phyloP scores from a whole-genome alignment of 2,888 invertebrate species.

The Adelognathus sp. region DNA sequence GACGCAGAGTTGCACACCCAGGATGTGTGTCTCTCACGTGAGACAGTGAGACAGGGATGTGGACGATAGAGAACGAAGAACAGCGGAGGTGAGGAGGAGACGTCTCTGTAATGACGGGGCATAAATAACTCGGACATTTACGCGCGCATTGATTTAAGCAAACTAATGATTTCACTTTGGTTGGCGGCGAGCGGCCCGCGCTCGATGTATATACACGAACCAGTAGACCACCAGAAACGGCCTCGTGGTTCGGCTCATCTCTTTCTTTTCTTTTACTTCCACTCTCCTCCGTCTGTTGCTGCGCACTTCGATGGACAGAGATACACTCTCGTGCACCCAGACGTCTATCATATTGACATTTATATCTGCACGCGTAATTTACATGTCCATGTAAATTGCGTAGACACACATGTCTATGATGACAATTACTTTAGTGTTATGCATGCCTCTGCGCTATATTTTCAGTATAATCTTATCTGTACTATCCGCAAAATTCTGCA shows the following conservation, averaged over 20 bases:
- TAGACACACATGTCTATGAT: too few relatives aligned
- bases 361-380: slow-evolving; percentile 79
- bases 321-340: slow-evolving; percentile 62
- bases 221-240: slow-evolving; percentile 57
- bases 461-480: not conserved
- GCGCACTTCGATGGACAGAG: slow-evolving; percentile 53
- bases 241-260: slow-evolving; percentile 37
- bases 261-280: slow-evolving; percentile 22
- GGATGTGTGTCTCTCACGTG: slow-evolving; percentile 40
- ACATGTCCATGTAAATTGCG: slow-evolving; percentile 80
- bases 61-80: slow-evolving; percentile 30
- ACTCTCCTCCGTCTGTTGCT: slow-evolving; percentile 23
- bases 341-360: slow-evolving; percentile 80
- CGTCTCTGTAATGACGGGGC: slow-evolving; percentile 80
- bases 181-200: slow-evolving; percentile 64
- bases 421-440: slow-evolving; percentile 74
- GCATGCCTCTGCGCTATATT: slow-evolving; percentile 14
- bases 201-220: slow-evolving; percentile 28
- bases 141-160: slow-evolving; percentile 81
- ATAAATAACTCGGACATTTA: slow-evolving; percentile 81
- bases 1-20: slow-evolving; percentile 31
- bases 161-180: slow-evolving; percentile 82
- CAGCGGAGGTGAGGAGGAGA: slow-evolving; percentile 73
- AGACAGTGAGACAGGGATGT: slow-evolving; percentile 21
- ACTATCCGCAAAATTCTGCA: too few relatives aligned